phyloP scores from a whole-genome alignment of 2,113 vertebrate genomes.

The Charina bottae region DNA sequence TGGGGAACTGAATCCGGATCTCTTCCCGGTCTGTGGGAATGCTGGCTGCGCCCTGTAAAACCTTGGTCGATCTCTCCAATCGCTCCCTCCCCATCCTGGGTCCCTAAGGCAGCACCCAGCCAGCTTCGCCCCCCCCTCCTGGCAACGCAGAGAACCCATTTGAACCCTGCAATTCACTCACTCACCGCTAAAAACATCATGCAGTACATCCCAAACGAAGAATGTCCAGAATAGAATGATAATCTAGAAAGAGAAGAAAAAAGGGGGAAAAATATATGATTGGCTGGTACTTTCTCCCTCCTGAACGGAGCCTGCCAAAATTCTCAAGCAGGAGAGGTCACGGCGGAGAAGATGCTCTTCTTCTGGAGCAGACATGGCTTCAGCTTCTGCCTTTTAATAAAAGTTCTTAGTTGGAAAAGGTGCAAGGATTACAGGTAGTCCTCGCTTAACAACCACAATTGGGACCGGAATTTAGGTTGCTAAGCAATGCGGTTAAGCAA shows the following conservation, averaged over 20 bases:
- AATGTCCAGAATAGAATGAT: constrained; percentile 96
- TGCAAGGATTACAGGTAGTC: no score
- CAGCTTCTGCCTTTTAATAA: no score
- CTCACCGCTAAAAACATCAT: constrained; percentile 96
- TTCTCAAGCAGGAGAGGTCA: no score
- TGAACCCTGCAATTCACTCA: constrained; percentile 14
- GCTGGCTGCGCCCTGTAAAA: not conserved
- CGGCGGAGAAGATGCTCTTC: no score
- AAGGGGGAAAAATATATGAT: rapidly evolving
- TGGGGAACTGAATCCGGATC: not conserved
- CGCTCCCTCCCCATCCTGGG: not conserved
- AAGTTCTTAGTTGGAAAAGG: no score
- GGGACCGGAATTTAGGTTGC: not conserved
- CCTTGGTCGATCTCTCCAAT: not conserved
- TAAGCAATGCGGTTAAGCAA: no score
- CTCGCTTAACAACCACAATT: no score
- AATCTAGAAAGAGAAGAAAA: constrained; percentile 72
- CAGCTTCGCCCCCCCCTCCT: not conserved
- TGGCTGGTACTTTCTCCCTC: no score
- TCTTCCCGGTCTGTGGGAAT: not conserved
- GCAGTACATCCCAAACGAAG: constrained; percentile 98
- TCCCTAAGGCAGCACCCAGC: not conserved
- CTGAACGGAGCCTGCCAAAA: no score
- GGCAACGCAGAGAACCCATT: not conserved
- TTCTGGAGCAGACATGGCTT: no score